Conservation (phyloP, 2,113 vertebrate genomes). For the Neolamprologus cancellatus region DNA sequence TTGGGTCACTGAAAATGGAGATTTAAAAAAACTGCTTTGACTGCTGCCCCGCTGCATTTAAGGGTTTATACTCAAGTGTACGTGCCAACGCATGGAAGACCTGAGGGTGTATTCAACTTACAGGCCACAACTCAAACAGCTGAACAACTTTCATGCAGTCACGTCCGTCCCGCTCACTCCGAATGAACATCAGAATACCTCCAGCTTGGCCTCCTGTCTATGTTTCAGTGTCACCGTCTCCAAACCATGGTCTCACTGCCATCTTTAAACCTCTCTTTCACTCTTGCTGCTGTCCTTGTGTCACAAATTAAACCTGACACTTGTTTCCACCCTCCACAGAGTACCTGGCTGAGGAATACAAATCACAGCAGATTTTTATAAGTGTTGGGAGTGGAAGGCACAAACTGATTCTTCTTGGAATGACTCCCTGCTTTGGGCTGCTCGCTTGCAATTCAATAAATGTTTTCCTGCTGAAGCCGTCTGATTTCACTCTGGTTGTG, state of each 20-base stretch:
- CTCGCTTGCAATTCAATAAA: neutral
- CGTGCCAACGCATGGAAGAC: neutral
- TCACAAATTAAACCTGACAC: neutral
- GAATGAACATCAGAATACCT: neutral
- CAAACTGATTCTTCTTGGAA: neutral
- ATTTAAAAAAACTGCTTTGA: neutral
- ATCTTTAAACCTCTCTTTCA: neutral
- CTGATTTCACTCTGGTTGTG: neutral
- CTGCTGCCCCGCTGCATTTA: neutral
- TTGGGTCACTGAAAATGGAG: neutral
- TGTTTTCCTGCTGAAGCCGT: neutral
- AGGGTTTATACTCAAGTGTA: neutral
- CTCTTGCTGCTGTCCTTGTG: neutral
- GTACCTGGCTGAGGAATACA: neutral
- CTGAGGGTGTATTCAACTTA: neutral
- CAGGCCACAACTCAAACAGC: neutral
- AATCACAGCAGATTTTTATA: neutral
- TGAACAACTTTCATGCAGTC: neutral
- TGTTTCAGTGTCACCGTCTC: neutral
- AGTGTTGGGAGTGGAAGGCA: neutral
- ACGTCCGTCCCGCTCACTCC: neutral
- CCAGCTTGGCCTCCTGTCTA: neutral
- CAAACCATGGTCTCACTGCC: neutral
- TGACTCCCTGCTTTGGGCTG: neutral
- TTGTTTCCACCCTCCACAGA: neutral